A percentile compares a stretch with the other conserved stretches of the same genome.
Evolutionary conservation across 2,888 invertebrate species (phyloP).

Genomic region (Odontocolon sp.): DNA sequence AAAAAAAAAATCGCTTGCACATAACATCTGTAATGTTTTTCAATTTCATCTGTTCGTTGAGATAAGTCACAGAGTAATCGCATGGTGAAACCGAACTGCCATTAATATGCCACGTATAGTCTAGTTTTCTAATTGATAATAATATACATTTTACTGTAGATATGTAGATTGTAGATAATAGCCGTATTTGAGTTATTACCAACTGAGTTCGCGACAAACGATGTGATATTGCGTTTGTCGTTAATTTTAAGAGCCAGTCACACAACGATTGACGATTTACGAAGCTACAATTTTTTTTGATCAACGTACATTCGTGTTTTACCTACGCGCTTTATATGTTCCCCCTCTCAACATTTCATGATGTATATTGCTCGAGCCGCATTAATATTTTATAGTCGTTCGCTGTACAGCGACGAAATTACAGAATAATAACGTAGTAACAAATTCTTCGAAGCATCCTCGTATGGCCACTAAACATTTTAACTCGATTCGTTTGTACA

Average conservation of each 20-base stretch:
- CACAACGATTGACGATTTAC: constrained; percentile 15
- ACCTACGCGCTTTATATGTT: neutral
- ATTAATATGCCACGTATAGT: constrained; percentile 11
- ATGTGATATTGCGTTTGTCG: constrained; percentile 36
- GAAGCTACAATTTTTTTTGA: constrained; percentile 3
- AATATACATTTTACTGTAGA: too few species aligned
- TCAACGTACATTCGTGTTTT: neutral
- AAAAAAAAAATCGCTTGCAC: constrained; percentile 5
- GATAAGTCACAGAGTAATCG: constrained; percentile 4
- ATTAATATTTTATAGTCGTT: constrained; percentile 27
- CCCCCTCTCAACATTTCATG: neutral
- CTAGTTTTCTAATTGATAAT: neutral
- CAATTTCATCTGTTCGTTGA: constrained; percentile 15
- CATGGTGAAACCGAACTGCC: neutral
- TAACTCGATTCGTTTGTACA: too few species aligned
- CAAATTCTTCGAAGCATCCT: too few species aligned
- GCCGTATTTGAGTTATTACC: too few species aligned
- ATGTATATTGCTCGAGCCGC: constrained; percentile 13
- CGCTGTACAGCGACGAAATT: neutral
- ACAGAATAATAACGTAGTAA: too few species aligned
- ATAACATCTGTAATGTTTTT: constrained; percentile 14
- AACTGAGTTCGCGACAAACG: constrained; percentile 5
- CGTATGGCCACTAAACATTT: too few species aligned
- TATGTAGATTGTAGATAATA: too few species aligned
- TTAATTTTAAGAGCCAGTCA: constrained; percentile 30